Evolutionary conservation across 2,888 invertebrate genomes (phyloP).

Genomic region (Malacosoma neustria): DNA sequence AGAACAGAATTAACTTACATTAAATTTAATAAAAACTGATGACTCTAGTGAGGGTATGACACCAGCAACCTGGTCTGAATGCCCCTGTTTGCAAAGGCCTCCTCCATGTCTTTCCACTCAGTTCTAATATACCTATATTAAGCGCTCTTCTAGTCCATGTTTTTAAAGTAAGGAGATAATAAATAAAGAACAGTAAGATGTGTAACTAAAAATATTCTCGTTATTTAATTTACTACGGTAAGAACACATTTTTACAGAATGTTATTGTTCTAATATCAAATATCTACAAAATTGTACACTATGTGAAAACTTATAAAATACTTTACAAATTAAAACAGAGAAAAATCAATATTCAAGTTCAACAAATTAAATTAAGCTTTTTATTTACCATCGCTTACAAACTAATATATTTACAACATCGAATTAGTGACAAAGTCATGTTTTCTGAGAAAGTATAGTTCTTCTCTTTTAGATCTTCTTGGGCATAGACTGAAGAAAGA

Average conservation of each 20-base stretch:
- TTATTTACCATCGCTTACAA: conserved; percentile 34
- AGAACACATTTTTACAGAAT: conserved; percentile 77
- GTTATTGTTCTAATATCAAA: conserved; percentile 65
- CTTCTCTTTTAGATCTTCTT: neutral
- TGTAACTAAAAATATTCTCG: conserved; percentile 75
- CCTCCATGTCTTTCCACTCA: no score
- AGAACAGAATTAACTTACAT: no score
- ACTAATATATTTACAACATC: conserved; percentile 56
- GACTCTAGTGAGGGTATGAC: no score
- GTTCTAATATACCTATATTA: no score
- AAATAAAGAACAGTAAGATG: conserved; percentile 49
- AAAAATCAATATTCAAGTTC: conserved; percentile 66
- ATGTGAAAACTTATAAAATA: conserved; percentile 66
- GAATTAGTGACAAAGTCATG: conserved; percentile 52
- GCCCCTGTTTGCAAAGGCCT: no score
- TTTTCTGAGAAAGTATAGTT: conserved; percentile 33
- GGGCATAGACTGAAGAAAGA: no score
- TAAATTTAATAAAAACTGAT: no score
- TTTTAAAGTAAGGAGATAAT: no score
- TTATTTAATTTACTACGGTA: conserved; percentile 76
- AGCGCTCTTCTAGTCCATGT: no score
- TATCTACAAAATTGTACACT: conserved; percentile 76
- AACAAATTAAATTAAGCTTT: conserved; percentile 71
- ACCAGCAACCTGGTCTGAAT: no score
- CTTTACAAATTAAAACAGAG: conserved; percentile 63